Evolutionary conservation across 2,888 invertebrate genomes (phyloP).

Genomic region (Bembecia ichneumoniformis): DNA sequence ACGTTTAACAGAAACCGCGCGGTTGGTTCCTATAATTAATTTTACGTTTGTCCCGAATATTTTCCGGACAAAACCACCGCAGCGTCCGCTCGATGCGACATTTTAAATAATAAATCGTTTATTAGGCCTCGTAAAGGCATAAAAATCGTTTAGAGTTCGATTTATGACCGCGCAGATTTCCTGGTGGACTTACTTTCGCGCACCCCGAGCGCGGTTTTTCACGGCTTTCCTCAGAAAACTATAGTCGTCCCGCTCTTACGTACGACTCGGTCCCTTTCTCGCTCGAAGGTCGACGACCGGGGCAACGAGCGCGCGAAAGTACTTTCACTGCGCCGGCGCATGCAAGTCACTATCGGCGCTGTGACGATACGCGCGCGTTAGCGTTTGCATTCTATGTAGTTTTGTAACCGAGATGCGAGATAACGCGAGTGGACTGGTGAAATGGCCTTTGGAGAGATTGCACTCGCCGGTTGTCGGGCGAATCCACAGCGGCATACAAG

Average conservation of each 20-base stretch:
- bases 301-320: slow-evolving; percentile 68
- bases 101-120: slow-evolving; percentile 35
- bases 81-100: too few species aligned
- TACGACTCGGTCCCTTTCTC: slow-evolving; percentile 30
- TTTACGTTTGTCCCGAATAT: too few species aligned
- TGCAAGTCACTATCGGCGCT: slow-evolving; percentile 45
- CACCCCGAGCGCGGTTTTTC: slow-evolving; percentile 49
- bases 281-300: slow-evolving; percentile 61
- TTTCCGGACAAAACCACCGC: too few species aligned
- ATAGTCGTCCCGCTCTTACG: slow-evolving; percentile 34
- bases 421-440: slow-evolving; percentile 34
- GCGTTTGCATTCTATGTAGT: slow-evolving; percentile 35
- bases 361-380: slow-evolving; percentile 40
- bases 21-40: too few species aligned
- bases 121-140: slow-evolving; percentile 47
- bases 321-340: slow-evolving; percentile 68
- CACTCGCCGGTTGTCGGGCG: slow-evolving; percentile 16
- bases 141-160: slow-evolving; percentile 40
- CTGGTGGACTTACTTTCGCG: slow-evolving; percentile 58
- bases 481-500: slow-evolving; percentile 30
- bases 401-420: slow-evolving; percentile 30
- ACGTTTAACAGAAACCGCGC: too few species aligned
- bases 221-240: slow-evolving; percentile 54
- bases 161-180: slow-evolving; percentile 52
- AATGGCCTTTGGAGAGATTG: slow-evolving; percentile 32